Evolutionary conservation across 2,797 vertebrate species (phyloP).

Genomic region (Psittacula derbiana): DNA sequence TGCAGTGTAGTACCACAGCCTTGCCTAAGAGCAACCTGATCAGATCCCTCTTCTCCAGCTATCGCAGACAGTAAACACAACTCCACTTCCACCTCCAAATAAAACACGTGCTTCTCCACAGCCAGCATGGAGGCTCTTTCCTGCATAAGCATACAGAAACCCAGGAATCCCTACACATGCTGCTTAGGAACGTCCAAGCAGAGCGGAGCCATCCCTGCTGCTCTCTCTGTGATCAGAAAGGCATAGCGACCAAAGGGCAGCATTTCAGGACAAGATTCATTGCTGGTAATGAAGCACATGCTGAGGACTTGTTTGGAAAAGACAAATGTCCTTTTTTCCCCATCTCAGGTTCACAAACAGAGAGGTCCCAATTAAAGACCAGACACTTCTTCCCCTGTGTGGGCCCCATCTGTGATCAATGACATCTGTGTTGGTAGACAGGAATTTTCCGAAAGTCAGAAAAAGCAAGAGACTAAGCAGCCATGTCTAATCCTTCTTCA

Average conservation of each 20-base stretch:
- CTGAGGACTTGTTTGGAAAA: not conserved
- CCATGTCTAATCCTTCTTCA: conserved; percentile 27
- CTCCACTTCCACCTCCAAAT: not conserved
- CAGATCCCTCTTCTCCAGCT: not conserved
- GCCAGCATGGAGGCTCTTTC: not conserved
- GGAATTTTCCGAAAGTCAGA: not conserved
- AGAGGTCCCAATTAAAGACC: not conserved
- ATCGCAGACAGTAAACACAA: not conserved
- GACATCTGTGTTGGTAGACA: not conserved
- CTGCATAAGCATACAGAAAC: not conserved
- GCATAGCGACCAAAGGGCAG: not conserved
- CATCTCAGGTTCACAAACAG: not conserved
- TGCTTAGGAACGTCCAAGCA: not conserved
- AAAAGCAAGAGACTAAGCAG: conserved; percentile 17
- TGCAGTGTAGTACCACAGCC: no score
- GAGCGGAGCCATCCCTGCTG: not conserved
- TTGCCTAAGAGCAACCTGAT: not conserved
- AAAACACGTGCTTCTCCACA: not conserved
- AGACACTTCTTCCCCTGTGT: not conserved
- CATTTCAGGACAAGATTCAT: not conserved
- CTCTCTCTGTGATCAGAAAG: not conserved
- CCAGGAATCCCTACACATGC: not conserved
- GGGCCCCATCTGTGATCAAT: not conserved
- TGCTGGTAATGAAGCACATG: not conserved
- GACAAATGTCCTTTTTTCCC: not conserved